A percentile compares a stretch with the other conserved stretches of the same genome.
phyloP scores from a whole-genome alignment of 2,113 vertebrate genomes.

The Natator depressus region DNA sequence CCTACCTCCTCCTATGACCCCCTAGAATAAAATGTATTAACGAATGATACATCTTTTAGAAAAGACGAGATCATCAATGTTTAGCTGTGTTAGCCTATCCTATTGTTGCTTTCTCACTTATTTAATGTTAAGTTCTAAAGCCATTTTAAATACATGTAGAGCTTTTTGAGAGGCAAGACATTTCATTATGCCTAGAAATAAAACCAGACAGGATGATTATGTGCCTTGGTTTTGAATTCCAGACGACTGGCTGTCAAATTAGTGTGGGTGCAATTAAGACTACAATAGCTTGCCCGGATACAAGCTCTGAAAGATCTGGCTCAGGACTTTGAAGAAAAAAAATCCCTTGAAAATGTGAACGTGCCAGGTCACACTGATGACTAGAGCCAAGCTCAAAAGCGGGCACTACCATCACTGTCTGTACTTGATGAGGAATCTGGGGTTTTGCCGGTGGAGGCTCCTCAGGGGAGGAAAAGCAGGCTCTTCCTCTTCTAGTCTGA shows the following conservation, averaged over 20 bases:
- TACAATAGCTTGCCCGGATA: not conserved
- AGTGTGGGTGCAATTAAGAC: not conserved
- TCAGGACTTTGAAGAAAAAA: not conserved
- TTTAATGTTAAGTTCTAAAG: not conserved
- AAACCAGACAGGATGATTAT: not conserved
- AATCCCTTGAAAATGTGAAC: fast-evolving
- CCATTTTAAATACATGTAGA: not conserved
- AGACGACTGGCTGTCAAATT: not conserved
- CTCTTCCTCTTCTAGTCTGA: not conserved
- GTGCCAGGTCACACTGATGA: not conserved
- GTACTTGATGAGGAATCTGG: not conserved
- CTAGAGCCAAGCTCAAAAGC: not conserved
- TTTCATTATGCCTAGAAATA: not conserved
- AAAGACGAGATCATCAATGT: not conserved
- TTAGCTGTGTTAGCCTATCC: conserved; percentile 19
- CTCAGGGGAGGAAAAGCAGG: not conserved
- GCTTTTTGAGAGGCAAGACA: not conserved
- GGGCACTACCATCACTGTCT: not conserved
- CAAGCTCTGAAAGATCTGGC: not conserved
- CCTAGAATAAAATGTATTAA: not conserved
- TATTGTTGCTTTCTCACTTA: not conserved
- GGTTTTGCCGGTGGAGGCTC: not conserved
- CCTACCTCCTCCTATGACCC: not conserved
- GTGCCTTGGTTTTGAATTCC: not conserved
- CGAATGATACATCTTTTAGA: not conserved